Base-by-base conservation (phyloP, 2,797 vertebrate genomes). In the Falco biarmicus region DNA sequence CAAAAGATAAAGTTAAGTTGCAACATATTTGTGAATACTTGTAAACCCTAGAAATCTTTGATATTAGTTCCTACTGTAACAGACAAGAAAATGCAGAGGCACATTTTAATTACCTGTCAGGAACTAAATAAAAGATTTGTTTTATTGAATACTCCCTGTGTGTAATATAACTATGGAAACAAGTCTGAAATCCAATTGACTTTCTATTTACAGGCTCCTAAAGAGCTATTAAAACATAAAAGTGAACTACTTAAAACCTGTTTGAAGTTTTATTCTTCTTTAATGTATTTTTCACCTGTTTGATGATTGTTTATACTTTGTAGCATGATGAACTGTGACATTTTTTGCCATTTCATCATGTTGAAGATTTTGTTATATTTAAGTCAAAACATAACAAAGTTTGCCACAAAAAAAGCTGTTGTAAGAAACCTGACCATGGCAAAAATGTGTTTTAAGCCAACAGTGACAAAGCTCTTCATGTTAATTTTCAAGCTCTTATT, bases 21-120 rank as follows among this genome's bases (percentile, higher is more conserved):
- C 96, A 97, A 93, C 76, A 91, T 87, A 96, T 91, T 92, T 94
- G 94, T 92, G 96, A 97, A 97, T 95, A 97, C 93, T 95, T 93
- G 57, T 84, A 95, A 96, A 96, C 86, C 92, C 77, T 81, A 96
- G 92, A 96, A 96, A 94, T 92, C 85, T 95, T 97, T 97, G 75
- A 95, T 89, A 95, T 80, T 50, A 92, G 65, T 93, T 96, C 91
- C 87, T 94, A 94, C 90, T 94, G 90, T 94, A 97, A 96, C 95
- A 97, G 91, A 81, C 94, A 97, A 96, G 95, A 97, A 95, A 90
- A 96, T 71, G 91, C 92, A 96, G 96, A 95, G 93, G 96, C 89
- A 96, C 96, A 97, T 97, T 97, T 98, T 98, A 98, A 98, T 98
- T 98, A 98, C 97, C 98, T 98, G 98, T 97, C 97, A 98, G 97